Conservation (phyloP, 2,888 invertebrate species). For the Prenolepis imparis region DNA sequence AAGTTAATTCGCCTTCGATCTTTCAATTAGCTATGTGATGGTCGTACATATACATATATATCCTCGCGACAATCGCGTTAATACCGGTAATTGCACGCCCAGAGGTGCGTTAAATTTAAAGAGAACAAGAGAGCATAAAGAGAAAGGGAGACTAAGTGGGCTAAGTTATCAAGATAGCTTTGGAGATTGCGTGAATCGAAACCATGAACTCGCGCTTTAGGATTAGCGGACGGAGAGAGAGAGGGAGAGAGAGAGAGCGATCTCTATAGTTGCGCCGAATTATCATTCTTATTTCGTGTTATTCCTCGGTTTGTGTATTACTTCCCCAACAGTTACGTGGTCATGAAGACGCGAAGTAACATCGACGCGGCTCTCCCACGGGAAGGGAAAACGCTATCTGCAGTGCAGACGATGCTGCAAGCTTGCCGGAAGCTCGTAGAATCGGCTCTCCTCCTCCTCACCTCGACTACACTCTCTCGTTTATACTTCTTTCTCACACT, state of each 20-base stretch:
- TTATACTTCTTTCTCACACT: constrained; percentile 22
- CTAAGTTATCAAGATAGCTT: neutral
- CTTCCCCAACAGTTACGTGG: constrained; percentile 19
- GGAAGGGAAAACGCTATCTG: constrained; percentile 71
- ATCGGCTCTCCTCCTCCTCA: constrained; percentile 43
- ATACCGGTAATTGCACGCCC: neutral
- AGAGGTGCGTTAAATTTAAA: neutral
- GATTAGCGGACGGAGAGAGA: neutral
- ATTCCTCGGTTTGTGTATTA: constrained; percentile 7
- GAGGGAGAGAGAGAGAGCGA: neutral
- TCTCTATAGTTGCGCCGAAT: neutral
- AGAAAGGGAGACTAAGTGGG: neutral
- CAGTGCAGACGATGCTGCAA: constrained; percentile 71
- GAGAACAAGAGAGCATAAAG: neutral
- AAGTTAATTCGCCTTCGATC: neutral
- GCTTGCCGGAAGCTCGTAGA: constrained; percentile 62
- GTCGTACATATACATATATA: neutral
- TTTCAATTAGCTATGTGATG: constrained; percentile 16
- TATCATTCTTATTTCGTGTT: constrained; percentile 35
- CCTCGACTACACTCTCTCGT: neutral
- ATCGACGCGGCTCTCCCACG: constrained; percentile 48
- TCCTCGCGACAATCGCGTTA: neutral
- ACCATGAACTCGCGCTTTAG: constrained; percentile 18
- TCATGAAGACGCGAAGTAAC: constrained; percentile 26
- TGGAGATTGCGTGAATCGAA: constrained; percentile 27